Evolutionary conservation across 2,888 invertebrate genomes (phyloP), one percentile per base, ranked within the genome.

Genomic region (Eupithecia centaureata): DNA sequence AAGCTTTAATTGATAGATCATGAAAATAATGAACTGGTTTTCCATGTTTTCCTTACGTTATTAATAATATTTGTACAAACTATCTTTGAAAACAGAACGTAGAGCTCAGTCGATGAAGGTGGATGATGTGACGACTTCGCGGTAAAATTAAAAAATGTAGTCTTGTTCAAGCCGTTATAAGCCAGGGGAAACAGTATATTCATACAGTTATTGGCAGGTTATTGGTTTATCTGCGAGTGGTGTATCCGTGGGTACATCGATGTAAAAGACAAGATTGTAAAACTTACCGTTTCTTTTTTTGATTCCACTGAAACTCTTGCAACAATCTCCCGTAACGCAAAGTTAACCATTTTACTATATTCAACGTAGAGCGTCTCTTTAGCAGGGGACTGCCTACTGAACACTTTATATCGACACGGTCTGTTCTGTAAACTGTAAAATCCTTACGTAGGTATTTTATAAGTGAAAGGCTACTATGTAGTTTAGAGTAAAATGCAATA

Each of bases 241-340:
- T 38, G 3, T 7, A 1, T 42, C 42, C n/a, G 42, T 22, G 22
- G n/a, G 18, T 18, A 22, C 27, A 52, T 27, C 15, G 52, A 7
- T 27, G 5, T 15, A 52, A 18, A 15, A 7, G 5, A 27, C 7
- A 27, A 27, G 15, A 10, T 8, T 28, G 7, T 18, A 27, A 32
- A 18, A 89, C 90, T 80, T 76, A 92, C 92, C 87, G 79, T 85
- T 72, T 83, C 77, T 79, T 87, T 84, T 73, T 90, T 90, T 42
- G 86, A 80, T 81, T 88, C 89, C 67, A 86, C 80, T 57, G 89
- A 87, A 67, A 85, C 90, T 78, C 79, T 87, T 64, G 88, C 86
- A 73, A 92, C 89, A 78, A 91, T 91, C 77, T 91, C 90, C 73
- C 88, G 86, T 71, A 92, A 78, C 80, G 88, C 87, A 63, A 84